phyloP scores from a whole-genome alignment of 2,113 vertebrate species.

The Lucifuga dentata region DNA sequence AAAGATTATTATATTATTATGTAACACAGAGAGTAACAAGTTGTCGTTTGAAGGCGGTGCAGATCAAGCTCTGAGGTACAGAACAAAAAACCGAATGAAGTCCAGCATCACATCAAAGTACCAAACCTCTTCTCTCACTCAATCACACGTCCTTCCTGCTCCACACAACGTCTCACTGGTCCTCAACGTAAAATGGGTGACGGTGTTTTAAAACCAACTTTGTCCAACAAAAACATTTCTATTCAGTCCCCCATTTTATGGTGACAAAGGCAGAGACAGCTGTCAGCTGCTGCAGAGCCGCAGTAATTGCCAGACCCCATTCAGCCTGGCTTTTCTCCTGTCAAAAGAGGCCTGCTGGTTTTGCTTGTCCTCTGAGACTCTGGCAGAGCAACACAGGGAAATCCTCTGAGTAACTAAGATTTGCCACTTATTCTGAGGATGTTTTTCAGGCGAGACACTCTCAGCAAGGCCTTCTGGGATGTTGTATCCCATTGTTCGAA shows the following conservation, averaged over 20 bases:
- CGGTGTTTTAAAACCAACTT: slow-evolving; percentile 53
- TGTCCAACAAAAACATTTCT: slow-evolving; percentile 36
- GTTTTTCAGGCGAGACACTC: slow-evolving; percentile 26
- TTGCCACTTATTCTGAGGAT: slow-evolving; percentile 30
- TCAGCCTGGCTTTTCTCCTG: slow-evolving; percentile 62
- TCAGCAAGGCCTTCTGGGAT: slow-evolving; percentile 46
- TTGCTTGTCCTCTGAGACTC: slow-evolving; percentile 50
- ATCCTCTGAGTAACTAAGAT: slow-evolving; percentile 36
- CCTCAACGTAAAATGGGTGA: neutral
- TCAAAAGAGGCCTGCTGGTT: slow-evolving; percentile 62
- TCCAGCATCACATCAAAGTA: neutral
- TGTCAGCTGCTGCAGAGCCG: slow-evolving; percentile 68
- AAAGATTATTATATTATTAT: too few relatives aligned
- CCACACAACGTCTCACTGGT: slow-evolving; percentile 3
- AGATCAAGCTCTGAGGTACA: neutral
- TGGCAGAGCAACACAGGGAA: slow-evolving; percentile 39
- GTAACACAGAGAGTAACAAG: neutral
- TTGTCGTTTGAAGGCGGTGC: neutral
- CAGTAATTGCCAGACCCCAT: slow-evolving; percentile 62
- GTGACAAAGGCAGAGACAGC: slow-evolving; percentile 74
- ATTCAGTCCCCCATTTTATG: slow-evolving; percentile 54
- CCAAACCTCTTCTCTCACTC: neutral
- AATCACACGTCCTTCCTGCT: neutral
- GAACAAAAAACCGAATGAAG: neutral
- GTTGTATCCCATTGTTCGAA: slow-evolving; percentile 59